Conservation (phyloP, 2,797 vertebrate genomes). For the Megalops cyprinoides region DNA sequence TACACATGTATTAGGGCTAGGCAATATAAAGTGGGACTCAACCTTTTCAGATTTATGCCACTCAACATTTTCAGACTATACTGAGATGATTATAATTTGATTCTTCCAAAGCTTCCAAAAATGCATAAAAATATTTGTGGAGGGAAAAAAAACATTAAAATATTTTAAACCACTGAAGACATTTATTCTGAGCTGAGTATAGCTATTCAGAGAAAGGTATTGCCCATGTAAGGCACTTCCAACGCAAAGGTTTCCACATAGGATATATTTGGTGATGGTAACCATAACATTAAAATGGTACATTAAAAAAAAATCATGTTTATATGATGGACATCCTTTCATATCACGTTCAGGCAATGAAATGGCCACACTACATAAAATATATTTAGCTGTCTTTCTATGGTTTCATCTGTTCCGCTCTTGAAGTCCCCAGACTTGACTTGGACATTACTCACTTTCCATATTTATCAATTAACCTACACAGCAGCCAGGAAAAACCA, state of each 20-base stretch:
- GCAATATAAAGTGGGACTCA: too few relatives aligned
- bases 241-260: slow-evolving; percentile 15
- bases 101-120: too few relatives aligned
- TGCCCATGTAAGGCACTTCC: neutral
- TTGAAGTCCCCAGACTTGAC: slow-evolving; percentile 24
- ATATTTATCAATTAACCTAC: slow-evolving; percentile 48
- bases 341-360: slow-evolving; percentile 29
- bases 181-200: neutral
- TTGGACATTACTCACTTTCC: slow-evolving; percentile 31
- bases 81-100: too few relatives aligned
- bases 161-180: neutral
- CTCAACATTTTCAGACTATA: too few relatives aligned
- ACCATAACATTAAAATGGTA: slow-evolving; percentile 35
- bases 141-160: too few relatives aligned
- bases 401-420: slow-evolving; percentile 38
- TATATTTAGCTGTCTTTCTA: slow-evolving; percentile 30
- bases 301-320: slow-evolving; percentile 28
- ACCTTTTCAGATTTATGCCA: too few relatives aligned
- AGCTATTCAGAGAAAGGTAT: neutral
- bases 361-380: slow-evolving; percentile 39
- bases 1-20: too few relatives aligned
- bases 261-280: slow-evolving; percentile 25
- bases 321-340: slow-evolving; percentile 38
- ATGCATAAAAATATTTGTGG: too few relatives aligned
- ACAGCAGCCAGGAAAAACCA: slow-evolving; percentile 34